These are phyloP conservation scores for Odontocolon sp. DNA, from an alignment of 2,888 invertebrate genomes.

Conservation along the genomic window DNA sequence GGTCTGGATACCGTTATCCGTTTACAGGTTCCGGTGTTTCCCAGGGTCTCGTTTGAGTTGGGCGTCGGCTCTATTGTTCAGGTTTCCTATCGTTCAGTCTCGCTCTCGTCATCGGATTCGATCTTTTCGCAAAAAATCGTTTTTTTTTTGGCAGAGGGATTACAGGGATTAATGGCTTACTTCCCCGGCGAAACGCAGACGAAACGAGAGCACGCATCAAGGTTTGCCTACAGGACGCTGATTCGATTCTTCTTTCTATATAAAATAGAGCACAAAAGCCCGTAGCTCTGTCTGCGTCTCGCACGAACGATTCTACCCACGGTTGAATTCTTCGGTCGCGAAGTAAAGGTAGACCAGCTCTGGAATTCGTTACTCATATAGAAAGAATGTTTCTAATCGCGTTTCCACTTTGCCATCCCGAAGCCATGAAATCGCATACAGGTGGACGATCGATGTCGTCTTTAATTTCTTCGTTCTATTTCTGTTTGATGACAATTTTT, in stretches of 20 bases:
- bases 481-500: neutral
- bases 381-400: constrained; percentile 50
- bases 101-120: neutral
- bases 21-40: neutral
- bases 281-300: constrained; percentile 12
- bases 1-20: neutral
- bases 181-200: constrained; percentile 38
- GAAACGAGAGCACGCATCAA: constrained; percentile 29
- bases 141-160: constrained; percentile 35
- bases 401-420: constrained; percentile 9
- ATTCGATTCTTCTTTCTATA: constrained; percentile 24
- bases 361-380: constrained; percentile 46
- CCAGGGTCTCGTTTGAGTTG: neutral
- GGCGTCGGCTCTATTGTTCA: constrained; percentile 55
- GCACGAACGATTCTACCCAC: constrained; percentile 25
- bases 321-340: constrained; percentile 31
- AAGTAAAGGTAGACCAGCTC: constrained; percentile 44
- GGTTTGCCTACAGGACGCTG: constrained; percentile 40
- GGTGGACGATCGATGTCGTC: neutral
- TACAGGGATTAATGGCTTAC: constrained; percentile 47
- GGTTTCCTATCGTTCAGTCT: constrained; percentile 8
- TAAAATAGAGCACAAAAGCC: constrained; percentile 46
- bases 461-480: neutral
- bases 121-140: constrained; percentile 10
- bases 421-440: neutral